These are phyloP conservation scores for Drosophila mojavensis DNA, from an alignment of 1,140 invertebrate genomes.

Conservation along the genomic window DNA sequence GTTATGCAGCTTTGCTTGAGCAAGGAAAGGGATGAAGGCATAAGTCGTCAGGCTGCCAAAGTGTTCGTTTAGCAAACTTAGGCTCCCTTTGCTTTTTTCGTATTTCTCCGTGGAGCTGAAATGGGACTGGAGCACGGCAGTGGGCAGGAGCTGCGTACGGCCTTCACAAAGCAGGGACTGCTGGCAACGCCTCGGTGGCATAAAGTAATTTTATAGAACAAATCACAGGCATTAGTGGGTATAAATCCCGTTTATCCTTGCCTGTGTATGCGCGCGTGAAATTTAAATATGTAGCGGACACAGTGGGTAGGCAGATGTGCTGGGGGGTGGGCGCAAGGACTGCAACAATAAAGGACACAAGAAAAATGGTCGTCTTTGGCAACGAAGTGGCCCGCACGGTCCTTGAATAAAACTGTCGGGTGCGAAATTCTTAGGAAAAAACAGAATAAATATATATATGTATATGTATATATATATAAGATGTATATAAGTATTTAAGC, in stretches of 20 bases:
- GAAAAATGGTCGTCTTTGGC: slow-evolving; percentile 66
- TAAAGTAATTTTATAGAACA: slow-evolving; percentile 83
- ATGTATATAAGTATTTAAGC: slow-evolving; percentile 36
- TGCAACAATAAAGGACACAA: slow-evolving; percentile 52
- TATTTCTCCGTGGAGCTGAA: slow-evolving; percentile 14
- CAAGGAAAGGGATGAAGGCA: slow-evolving; percentile 65
- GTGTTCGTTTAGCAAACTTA: slow-evolving; percentile 58
- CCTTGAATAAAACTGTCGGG: slow-evolving; percentile 46
- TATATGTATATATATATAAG: background rate
- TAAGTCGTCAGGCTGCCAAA: slow-evolving; percentile 65
- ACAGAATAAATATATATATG: slow-evolving; percentile 3
- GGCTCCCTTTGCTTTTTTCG: slow-evolving; percentile 27
- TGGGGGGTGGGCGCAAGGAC: background rate
- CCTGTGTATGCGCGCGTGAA: slow-evolving; percentile 78
- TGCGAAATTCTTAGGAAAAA: slow-evolving; percentile 47
- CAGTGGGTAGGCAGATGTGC: slow-evolving; percentile 11
- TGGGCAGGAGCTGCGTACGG: background rate
- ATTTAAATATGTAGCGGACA: slow-evolving; percentile 70
- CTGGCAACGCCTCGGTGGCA: slow-evolving; percentile 64
- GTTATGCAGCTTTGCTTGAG: slow-evolving; percentile 39
- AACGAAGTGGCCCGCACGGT: slow-evolving; percentile 48
- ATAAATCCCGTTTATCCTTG: slow-evolving; percentile 81
- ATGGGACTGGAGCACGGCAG: too few species aligned
- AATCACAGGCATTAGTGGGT: slow-evolving; percentile 80
- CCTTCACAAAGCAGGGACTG: slow-evolving; percentile 32